Evolutionary conservation across 2,113 vertebrate species (phyloP).

Genomic region (Loxodonta africana): DNA sequence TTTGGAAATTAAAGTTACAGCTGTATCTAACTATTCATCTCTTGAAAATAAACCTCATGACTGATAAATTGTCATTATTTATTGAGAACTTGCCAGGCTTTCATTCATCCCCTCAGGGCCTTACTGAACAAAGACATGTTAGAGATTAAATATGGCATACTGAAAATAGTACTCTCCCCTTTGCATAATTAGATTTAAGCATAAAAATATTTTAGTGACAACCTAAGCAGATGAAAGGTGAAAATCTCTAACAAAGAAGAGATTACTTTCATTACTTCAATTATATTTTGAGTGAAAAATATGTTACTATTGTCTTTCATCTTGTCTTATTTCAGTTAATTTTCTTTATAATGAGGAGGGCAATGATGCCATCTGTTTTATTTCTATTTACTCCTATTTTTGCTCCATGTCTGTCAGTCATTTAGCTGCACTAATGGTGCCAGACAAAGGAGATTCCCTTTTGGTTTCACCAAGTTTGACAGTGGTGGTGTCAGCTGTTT

Average conservation of each 20-base stretch:
- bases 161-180: slow-evolving; percentile 32
- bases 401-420: background rate
- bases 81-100: slow-evolving; percentile 55
- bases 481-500: background rate
- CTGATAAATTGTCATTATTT: slow-evolving; percentile 64
- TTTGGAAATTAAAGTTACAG: slow-evolving; percentile 67
- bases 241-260: background rate
- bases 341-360: background rate
- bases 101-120: slow-evolving; percentile 55
- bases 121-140: slow-evolving; percentile 42
- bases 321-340: slow-evolving; percentile 29
- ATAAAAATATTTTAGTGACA: slow-evolving; percentile 44
- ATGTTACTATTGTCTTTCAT: background rate
- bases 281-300: background rate
- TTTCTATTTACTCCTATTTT: slow-evolving; percentile 11
- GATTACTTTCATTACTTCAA: slow-evolving; percentile 1
- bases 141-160: slow-evolving; percentile 55
- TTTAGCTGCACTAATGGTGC: background rate
- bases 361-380: background rate
- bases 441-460: background rate
- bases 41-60: slow-evolving; percentile 61
- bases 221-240: background rate
- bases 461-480: background rate
- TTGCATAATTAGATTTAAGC: slow-evolving; percentile 32
- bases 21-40: slow-evolving; percentile 31